A percentile compares a stretch with the other conserved stretches of the same genome.
Evolutionary conservation across 2,797 vertebrate genomes (phyloP).

Genomic region (Semotilus atromaculatus): DNA sequence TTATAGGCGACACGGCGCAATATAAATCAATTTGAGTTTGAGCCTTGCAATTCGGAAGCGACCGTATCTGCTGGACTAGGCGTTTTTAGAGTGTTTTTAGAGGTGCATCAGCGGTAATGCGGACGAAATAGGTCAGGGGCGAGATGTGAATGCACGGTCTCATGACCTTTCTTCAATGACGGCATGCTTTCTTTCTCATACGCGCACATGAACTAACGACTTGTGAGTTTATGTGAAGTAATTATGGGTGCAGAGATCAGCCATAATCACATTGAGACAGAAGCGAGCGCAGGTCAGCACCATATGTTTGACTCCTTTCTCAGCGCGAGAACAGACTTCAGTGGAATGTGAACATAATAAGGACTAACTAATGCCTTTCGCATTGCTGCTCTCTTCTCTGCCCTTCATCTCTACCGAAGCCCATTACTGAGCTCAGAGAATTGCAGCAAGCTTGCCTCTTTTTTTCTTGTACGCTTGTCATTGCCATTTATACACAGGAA

Average conservation of each 20-base stretch:
- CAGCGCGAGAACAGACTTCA: conserved; percentile 29
- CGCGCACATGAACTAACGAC: conserved; percentile 24
- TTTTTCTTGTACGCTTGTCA: conserved; percentile 28
- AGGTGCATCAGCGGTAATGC: conserved; percentile 49
- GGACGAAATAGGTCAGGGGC: conserved; percentile 35
- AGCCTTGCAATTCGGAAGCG: conserved; percentile 59
- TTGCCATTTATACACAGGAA: conserved; percentile 28
- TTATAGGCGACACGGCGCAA: conserved; percentile 61
- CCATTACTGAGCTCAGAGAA: conserved; percentile 40
- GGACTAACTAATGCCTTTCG: conserved; percentile 48
- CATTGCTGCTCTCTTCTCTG: conserved; percentile 38
- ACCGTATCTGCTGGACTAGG: conserved; percentile 59
- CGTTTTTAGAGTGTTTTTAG: conserved; percentile 63
- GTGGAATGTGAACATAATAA: conserved; percentile 53
- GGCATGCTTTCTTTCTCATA: conserved; percentile 8
- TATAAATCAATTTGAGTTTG: conserved; percentile 67
- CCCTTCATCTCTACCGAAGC: conserved; percentile 30
- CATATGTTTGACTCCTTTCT: conserved; percentile 48
- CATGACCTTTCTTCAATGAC: conserved; percentile 35
- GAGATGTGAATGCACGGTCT: conserved; percentile 6
- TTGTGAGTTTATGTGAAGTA: conserved; percentile 58
- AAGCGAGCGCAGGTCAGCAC: conserved; percentile 46
- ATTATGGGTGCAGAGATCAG: conserved; percentile 57
- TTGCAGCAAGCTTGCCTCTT: conserved; percentile 11
- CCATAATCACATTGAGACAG: conserved; percentile 50